Evolutionary conservation across 2,888 invertebrate genomes (phyloP).

Genomic region (Xylota segnis): DNA sequence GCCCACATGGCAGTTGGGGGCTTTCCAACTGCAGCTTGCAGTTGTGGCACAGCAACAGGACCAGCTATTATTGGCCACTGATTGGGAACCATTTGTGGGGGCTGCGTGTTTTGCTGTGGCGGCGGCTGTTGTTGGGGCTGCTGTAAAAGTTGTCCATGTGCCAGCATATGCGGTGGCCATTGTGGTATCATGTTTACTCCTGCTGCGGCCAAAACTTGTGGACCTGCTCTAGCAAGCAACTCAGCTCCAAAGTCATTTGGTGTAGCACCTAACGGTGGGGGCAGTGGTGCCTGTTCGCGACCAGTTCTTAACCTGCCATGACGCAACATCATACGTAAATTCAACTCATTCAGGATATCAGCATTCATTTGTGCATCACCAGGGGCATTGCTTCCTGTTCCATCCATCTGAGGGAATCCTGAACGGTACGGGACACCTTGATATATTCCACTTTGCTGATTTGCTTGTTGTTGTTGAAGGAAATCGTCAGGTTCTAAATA

Average conservation of each 20-base stretch:
- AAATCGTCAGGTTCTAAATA: constrained; percentile 51
- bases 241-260: constrained; percentile 79
- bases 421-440: constrained; percentile 62
- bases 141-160: constrained; percentile 63
- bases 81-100: constrained; percentile 29
- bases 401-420: constrained; percentile 46
- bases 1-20: constrained; percentile 56
- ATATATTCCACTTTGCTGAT: constrained; percentile 50
- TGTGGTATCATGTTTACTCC: constrained; percentile 78
- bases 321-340: constrained; percentile 80
- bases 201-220: constrained; percentile 77
- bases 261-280: constrained; percentile 33
- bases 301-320: constrained; percentile 74
- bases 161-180: constrained; percentile 79
- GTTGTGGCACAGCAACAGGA: constrained; percentile 29
- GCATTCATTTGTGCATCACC: constrained; percentile 77
- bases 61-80: constrained; percentile 63
- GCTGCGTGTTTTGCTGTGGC: constrained; percentile 31
- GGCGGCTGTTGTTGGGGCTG: constrained; percentile 31
- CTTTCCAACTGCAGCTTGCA: constrained; percentile 48
- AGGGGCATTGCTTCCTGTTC: constrained; percentile 9
- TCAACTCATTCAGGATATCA: constrained; percentile 81
- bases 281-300: constrained; percentile 31
- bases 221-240: constrained; percentile 48
- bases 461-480: constrained; percentile 47